Evolutionary conservation across 2,113 vertebrate genomes (phyloP).

Genomic region (Phodopus roborovskii): DNA sequence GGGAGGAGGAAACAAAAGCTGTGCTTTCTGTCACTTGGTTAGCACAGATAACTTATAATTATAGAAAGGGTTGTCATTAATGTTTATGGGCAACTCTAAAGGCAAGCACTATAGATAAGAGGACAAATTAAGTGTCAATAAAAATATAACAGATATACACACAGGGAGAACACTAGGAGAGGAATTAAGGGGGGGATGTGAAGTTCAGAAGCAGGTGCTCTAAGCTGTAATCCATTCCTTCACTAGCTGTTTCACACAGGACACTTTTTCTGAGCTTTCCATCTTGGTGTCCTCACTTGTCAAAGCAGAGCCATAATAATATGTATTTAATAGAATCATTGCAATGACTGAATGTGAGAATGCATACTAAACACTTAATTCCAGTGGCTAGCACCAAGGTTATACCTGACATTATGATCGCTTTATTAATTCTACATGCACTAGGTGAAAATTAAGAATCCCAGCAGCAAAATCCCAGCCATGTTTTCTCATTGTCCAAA

Average conservation of each 20-base stretch:
- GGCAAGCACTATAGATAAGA: background rate
- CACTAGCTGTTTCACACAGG: background rate
- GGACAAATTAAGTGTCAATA: constrained; percentile 8
- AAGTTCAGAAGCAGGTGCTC: constrained; percentile 35
- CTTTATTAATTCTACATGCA: background rate
- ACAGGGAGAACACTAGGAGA: background rate
- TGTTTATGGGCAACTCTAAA: constrained; percentile 4
- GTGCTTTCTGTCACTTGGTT: background rate
- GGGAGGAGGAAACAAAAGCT: background rate
- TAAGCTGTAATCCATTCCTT: background rate
- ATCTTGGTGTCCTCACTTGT: background rate
- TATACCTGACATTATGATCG: background rate
- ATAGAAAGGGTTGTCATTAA: background rate
- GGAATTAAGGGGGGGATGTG: background rate
- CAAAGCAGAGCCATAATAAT: background rate
- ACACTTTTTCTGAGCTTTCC: constrained; percentile 19
- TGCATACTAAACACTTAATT: background rate
- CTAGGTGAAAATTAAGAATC: constrained; percentile 20
- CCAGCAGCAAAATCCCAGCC: background rate
- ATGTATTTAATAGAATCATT: background rate
- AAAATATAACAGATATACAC: background rate
- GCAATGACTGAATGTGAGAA: background rate
- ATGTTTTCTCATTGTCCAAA: background rate
- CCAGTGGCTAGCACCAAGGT: background rate
- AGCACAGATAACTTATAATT: background rate